Base-by-base conservation (phyloP, 2,888 invertebrate genomes). In the Epirrhoe alternata region DNA sequence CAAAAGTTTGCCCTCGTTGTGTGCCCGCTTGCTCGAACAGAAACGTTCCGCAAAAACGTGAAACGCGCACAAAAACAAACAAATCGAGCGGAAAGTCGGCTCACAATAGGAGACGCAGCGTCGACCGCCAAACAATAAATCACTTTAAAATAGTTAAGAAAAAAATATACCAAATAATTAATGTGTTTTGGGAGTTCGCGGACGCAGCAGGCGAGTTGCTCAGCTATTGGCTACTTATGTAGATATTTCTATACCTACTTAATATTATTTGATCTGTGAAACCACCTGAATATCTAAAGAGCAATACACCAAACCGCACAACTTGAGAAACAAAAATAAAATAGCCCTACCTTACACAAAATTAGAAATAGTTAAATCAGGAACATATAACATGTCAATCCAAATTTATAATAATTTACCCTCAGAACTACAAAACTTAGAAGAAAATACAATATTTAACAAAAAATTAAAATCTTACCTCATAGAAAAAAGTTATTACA, bases 31-130 rank as follows among this genome's bases (percentile, higher is more conserved):
- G 38, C 5, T 12, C 2, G 35, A 38, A 10, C 35, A 42, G 38
- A 10, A 42, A 12, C 12, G 38, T 12, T 42, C 12, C 38, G 38
- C 38, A 42, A 42, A 42, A 42, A 42, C 38, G 38, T 42, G 38
- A 42, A 42, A 42, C 38, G 38, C 38, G 38, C 38, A 42, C 38
- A 42, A 42, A 42, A 42, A 42, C 38, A 42, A 42, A 42, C 12
- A 42, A 42, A 42, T 42, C 38, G 38, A 12, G 38, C 38, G 38
- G 38, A 42, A 42, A 42, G 38, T 33, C 38, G 38, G 38, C 12
- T 12, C 38, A 42, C 38, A 42, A 42, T 42, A 42, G 38, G 38
- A 42, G 38, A 42, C 38, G 38, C 38, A 4, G 12, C 38, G 38
- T 33, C 12, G 38, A 42, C 38, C 12, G 5, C 1, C 38, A 12